phyloP scores from a whole-genome alignment of 2,888 invertebrate genomes.

The Dasypogon diadema region DNA sequence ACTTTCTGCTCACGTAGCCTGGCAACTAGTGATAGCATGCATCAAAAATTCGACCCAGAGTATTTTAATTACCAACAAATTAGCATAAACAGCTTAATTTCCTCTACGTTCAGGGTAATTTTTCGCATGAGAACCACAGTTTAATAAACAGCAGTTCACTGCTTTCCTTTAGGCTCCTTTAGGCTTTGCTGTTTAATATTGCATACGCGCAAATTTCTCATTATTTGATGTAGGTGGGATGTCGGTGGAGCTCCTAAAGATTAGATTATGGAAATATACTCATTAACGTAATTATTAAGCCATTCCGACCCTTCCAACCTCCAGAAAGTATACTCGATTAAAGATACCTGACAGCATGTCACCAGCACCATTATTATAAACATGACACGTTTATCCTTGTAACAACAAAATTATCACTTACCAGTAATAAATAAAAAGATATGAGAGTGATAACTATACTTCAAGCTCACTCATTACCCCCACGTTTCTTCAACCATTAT shows the following conservation, averaged over 20 bases:
- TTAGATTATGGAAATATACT: constrained; percentile 26
- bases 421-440: not conserved
- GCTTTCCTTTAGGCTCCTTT: not conserved
- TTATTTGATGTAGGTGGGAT: not conserved
- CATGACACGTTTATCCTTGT: not conserved
- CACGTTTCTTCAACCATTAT: not conserved
- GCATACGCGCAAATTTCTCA: not conserved
- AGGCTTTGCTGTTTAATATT: not conserved
- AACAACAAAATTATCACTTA: not conserved
- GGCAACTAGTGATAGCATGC: no score
- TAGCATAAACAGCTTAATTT: not conserved
- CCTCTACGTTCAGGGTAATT: not conserved
- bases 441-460: not conserved
- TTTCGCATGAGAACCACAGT: not conserved
- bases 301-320: not conserved
- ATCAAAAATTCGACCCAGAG: not conserved
- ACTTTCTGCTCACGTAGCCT: no score
- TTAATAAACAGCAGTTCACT: not conserved
- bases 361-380: not conserved
- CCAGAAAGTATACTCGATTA: not conserved
- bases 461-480: not conserved
- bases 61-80: not conserved
- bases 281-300: constrained; percentile 5
- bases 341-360: not conserved
- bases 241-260: not conserved